phyloP scores from a whole-genome alignment of 1,140 invertebrate genomes.

The Pseudomyrmex concolor region DNA sequence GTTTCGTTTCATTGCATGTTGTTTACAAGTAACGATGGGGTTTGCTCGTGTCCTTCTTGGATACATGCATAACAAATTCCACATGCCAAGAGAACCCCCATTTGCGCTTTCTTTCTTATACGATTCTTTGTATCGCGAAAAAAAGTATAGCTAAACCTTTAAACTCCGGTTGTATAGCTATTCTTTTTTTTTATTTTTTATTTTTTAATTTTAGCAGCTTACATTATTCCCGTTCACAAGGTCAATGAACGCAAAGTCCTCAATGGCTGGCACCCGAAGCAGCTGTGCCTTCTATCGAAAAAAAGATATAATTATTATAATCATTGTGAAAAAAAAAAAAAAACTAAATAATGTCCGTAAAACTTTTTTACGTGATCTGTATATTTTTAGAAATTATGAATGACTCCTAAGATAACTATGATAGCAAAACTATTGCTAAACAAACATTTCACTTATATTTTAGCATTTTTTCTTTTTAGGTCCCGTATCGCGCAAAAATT shows the following conservation, averaged over 20 bases:
- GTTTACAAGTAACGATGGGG: slow-evolving; percentile 78
- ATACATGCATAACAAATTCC: slow-evolving; percentile 86
- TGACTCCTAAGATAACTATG: neutral
- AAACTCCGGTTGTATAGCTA: slow-evolving; percentile 70
- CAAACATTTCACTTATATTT: neutral
- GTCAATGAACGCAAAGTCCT: slow-evolving; percentile 82
- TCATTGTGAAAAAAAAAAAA: neutral
- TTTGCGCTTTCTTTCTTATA: slow-evolving; percentile 51
- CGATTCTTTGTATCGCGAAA: slow-evolving; percentile 68
- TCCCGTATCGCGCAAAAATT: neutral
- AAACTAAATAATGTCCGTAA: slow-evolving; percentile 16
- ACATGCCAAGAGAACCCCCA: slow-evolving; percentile 84
- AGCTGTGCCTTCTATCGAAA: slow-evolving; percentile 82
- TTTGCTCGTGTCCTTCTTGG: slow-evolving; percentile 82
- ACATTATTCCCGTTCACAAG: slow-evolving; percentile 76
- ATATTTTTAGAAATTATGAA: neutral
- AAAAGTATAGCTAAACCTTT: slow-evolving; percentile 79
- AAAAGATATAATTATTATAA: slow-evolving; percentile 54
- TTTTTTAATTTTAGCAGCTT: slow-evolving; percentile 50
- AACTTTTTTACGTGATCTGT: neutral
- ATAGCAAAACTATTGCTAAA: neutral
- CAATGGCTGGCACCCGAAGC: slow-evolving; percentile 81
- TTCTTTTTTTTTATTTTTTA: no score
- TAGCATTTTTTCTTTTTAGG: neutral
- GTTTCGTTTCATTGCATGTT: slow-evolving; percentile 69